These are phyloP conservation scores for Ctenopoma kingsleyae DNA, from an alignment of 2,797 vertebrate genomes.

Conservation along the genomic window DNA sequence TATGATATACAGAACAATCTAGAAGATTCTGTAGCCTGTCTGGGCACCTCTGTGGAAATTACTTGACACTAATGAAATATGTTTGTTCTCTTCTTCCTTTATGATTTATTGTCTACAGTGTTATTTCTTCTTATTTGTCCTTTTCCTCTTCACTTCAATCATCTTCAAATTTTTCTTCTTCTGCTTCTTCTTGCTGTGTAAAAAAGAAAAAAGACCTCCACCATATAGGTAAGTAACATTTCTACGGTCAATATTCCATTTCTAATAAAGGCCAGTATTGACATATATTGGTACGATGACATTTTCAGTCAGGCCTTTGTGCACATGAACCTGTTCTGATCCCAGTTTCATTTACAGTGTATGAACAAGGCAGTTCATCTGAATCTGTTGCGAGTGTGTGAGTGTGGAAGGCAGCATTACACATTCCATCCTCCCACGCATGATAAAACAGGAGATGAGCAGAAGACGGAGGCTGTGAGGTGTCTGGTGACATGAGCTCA, in stretches of 20 bases:
- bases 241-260: background rate
- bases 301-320: background rate
- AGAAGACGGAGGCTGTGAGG: slow-evolving; percentile 14
- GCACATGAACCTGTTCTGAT: slow-evolving; percentile 9
- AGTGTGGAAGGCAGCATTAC: slow-evolving; percentile 18
- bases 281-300: background rate
- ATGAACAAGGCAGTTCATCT: slow-evolving; percentile 33
- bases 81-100: no score
- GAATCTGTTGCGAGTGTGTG: slow-evolving; percentile 8
- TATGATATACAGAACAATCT: no score
- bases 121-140: no score
- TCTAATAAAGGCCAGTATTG: background rate
- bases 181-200: no score
- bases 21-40: no score
- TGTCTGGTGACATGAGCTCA: slow-evolving; percentile 27
- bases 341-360: slow-evolving; percentile 11
- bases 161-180: no score
- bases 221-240: background rate
- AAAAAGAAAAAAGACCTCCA: no score
- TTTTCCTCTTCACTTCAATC: no score
- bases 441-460: slow-evolving; percentile 25
- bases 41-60: no score
- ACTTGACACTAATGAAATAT: no score
- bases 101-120: no score
- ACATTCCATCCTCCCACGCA: slow-evolving; percentile 35